Percentiles rank a stretch among this genome's conserved stretches.
Conservation (phyloP, 2,113 vertebrate genomes). For the Clarias gariepinus region DNA sequence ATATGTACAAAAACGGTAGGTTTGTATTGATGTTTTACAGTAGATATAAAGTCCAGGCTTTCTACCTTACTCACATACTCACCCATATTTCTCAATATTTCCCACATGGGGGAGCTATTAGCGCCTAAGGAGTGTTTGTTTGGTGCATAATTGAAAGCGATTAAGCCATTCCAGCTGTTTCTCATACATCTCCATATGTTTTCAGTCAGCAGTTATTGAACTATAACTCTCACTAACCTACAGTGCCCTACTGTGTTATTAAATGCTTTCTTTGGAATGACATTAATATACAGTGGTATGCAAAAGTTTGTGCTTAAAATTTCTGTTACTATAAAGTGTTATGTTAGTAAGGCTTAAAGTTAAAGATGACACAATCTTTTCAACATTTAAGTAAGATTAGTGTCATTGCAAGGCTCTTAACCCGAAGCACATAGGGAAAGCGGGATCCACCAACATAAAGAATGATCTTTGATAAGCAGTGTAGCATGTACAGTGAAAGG, state of each 20-base stretch:
- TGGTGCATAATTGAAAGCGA: not conserved
- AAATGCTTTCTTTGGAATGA: conserved; percentile 1
- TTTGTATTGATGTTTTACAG: not conserved
- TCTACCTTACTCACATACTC: not conserved
- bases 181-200: not conserved
- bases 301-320: no score
- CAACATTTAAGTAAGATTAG: no score
- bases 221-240: not conserved
- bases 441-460: no score
- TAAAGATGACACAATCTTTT: no score
- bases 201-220: conserved; percentile 1
- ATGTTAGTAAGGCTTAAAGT: no score
- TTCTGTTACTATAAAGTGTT: no score
- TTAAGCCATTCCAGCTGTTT: not conserved
- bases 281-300: not conserved
- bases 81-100: not conserved
- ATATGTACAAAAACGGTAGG: not conserved
- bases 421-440: no score
- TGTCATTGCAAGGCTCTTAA: no score
- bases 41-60: not conserved
- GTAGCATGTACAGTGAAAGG: no score
- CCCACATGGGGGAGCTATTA: conserved; percentile 1
- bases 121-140: not conserved
- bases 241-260: not conserved
- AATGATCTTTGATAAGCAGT: no score